Conservation (phyloP, 2,797 vertebrate genomes). For the Rhynchotus rufescens region DNA sequence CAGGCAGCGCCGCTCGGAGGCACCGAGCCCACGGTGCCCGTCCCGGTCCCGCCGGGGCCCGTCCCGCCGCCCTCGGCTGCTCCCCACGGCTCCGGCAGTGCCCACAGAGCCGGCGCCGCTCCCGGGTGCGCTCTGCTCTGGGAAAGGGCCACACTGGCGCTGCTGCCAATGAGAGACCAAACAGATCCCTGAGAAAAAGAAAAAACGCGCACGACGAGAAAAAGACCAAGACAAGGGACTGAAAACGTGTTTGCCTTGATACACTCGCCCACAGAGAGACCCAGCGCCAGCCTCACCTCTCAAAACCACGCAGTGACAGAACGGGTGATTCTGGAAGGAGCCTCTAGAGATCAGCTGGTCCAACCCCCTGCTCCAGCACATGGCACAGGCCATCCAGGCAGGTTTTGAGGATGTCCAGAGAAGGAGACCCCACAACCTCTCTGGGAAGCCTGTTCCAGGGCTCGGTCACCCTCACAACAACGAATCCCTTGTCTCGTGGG, state of each 20-base stretch:
- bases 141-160: slow-evolving; percentile 54
- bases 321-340: too few relatives aligned
- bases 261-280: not conserved
- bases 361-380: too few relatives aligned
- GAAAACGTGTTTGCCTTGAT: slow-evolving; percentile 1
- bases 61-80: not conserved
- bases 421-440: too few relatives aligned
- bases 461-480: too few relatives aligned
- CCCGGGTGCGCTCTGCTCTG: slow-evolving; percentile 49
- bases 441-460: too few relatives aligned
- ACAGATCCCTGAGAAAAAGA: slow-evolving; percentile 7
- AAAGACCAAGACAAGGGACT: slow-evolving; percentile 12
- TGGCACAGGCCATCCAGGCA: too few relatives aligned
- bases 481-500: too few relatives aligned
- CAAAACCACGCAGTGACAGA: too few relatives aligned
- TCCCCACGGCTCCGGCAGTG: slow-evolving; percentile 38
- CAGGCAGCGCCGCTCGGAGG: not conserved
- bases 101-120: slow-evolving; percentile 25
- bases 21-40: not conserved
- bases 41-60: too few relatives aligned
- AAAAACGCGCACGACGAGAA: not conserved
- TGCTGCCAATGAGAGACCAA: too few relatives aligned
- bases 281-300: not conserved
- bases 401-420: too few relatives aligned
- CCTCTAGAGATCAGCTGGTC: too few relatives aligned